Evolutionary conservation across 2,113 vertebrate genomes (phyloP), one percentile per base, ranked within the genome.

Genomic region (Gymnocephalus cernua): DNA sequence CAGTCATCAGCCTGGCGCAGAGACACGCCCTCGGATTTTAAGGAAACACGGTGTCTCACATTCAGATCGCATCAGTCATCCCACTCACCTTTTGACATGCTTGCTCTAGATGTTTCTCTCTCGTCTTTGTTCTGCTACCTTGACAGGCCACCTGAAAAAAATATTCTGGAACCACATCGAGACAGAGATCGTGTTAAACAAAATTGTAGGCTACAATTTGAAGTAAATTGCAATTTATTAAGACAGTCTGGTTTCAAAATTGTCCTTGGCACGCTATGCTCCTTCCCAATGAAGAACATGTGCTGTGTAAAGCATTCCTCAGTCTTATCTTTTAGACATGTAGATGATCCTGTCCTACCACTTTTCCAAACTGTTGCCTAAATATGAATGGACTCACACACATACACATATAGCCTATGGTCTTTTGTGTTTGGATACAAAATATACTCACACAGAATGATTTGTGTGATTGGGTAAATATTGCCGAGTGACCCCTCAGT

Each of bases 11-110:
- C 3, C 45, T 19, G 16, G 27, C 7, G 3, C 66, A 53, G 59
- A 50, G 67, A 44, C 29, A 66, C 70, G 1, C 77, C 69, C 68
- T 72, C 15, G 14, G 44, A 80, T 74, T 21, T 45, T 15, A 1
- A 68, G 45, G 61, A 91, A 80, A 86, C 82, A 68, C 38, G 41
- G 86, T 27, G 53, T 73, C 38, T 35, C 82, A 74, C 72, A 80
- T 72, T 87, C 76, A 86, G 23, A 66, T 74, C 59, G 29, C 44
- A 32, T 68, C 50, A 69, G 61, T 76, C 64, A 56, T 48, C 70
- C 35, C 38, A 27, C 91, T 93, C 74, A 94, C 94, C 88, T 1
- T 68, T 89, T 62, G 94, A 82, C 93, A 94, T 95, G 78, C 6
- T 89, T 74, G 3, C 45, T 74, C 54, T 13, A 1, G 29, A 19